Conservation (phyloP, 2,797 vertebrate species). For the Pseudochromis fuscus region DNA sequence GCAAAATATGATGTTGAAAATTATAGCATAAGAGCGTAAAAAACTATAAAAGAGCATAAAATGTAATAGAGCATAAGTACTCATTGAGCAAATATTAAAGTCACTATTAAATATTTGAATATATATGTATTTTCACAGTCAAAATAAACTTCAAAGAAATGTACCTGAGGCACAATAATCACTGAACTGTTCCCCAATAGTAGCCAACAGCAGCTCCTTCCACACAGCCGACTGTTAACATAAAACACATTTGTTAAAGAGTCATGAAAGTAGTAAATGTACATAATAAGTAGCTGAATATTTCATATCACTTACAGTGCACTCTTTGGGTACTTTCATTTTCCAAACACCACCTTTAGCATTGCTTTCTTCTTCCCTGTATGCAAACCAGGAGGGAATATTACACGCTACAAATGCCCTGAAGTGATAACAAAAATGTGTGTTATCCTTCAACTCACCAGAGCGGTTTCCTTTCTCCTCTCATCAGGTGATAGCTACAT, state of each 20-base stretch:
- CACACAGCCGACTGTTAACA: slow-evolving; percentile 89
- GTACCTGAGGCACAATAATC: slow-evolving; percentile 92
- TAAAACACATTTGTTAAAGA: slow-evolving; percentile 15
- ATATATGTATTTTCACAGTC: neutral
- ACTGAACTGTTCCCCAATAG: slow-evolving; percentile 96
- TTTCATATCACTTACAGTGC: slow-evolving; percentile 85
- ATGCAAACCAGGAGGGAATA: slow-evolving; percentile 9
- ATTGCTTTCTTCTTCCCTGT: slow-evolving; percentile 98
- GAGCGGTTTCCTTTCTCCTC: slow-evolving; percentile 92
- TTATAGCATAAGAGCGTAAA: too few relatives aligned
- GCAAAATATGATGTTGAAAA: too few relatives aligned
- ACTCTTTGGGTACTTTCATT: slow-evolving; percentile 97
- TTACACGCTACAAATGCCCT: slow-evolving; percentile 3
- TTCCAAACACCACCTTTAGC: slow-evolving; percentile 97
- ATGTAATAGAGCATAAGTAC: too few relatives aligned
- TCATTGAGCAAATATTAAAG: too few relatives aligned
- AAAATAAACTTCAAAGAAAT: neutral
- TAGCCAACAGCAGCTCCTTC: slow-evolving; percentile 95
- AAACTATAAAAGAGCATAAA: too few relatives aligned
- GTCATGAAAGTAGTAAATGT: neutral
- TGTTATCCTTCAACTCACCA: slow-evolving; percentile 83
- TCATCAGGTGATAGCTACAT: slow-evolving; percentile 96
- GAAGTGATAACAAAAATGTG: too few relatives aligned
- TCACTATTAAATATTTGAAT: too few relatives aligned
- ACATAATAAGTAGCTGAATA: neutral